These are phyloP conservation scores for Porites lutea DNA, from an alignment of 64 coral and sea anemone genomes.

Conservation along the genomic window DNA sequence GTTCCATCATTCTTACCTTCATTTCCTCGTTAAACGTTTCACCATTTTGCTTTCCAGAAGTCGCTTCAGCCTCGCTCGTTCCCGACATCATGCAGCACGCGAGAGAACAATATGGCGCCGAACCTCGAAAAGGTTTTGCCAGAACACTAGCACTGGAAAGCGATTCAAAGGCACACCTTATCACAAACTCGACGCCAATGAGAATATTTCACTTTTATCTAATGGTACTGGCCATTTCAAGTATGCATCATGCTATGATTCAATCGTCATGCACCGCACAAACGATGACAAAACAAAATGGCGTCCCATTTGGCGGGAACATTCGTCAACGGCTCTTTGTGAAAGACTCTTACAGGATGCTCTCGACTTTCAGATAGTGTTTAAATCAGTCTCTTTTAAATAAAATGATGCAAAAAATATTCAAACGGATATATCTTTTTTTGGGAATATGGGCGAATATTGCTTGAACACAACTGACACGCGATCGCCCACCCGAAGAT, in stretches of 20 bases:
- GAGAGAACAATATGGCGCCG: conserved; percentile 16
- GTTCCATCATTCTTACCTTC: conserved; percentile 6
- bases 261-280: neutral
- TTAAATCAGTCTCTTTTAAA: neutral
- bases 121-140: neutral
- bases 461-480: neutral
- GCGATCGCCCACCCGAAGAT: neutral
- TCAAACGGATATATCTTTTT: neutral
- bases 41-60: conserved; percentile 7
- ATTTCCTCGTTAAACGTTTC: conserved; percentile 41
- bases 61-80: neutral
- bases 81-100: neutral
- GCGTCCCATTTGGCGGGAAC: conserved; percentile 54
- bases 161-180: conserved; percentile 5
- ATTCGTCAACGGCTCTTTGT: neutral
- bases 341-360: neutral
- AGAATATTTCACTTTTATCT: conserved; percentile 1
- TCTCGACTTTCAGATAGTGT: neutral
- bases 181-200: conserved; percentile 1
- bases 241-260: neutral
- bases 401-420: neutral
- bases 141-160: conserved; percentile 4
- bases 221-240: conserved; percentile 5
- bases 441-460: neutral
- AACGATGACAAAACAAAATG: conserved; percentile 29